A percentile compares a stretch with the other conserved stretches of the same genome.
phyloP scores from a whole-genome alignment of 2,113 vertebrate species.

The Labrus mixtus region DNA sequence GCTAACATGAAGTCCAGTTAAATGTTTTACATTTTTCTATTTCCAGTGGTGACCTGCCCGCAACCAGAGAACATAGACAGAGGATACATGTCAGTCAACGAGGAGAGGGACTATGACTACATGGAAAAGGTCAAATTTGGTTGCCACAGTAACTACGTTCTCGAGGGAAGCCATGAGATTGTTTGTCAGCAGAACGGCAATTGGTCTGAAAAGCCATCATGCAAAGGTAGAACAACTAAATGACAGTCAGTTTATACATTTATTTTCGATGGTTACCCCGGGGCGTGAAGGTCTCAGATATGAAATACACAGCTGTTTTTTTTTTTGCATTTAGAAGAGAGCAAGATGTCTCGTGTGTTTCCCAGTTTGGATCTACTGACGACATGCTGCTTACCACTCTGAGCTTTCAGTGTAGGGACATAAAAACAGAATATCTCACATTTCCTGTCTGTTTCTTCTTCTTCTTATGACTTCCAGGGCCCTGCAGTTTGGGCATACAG shows the following conservation, averaged over 20 bases:
- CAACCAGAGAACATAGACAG: conserved; percentile 58
- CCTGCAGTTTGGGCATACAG: conserved; percentile 53
- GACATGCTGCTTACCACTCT: neutral
- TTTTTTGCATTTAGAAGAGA: no score
- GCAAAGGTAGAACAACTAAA: conserved; percentile 59
- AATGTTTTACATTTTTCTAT: neutral
- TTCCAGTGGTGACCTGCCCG: conserved; percentile 72
- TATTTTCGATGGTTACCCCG: no score
- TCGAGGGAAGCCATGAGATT: conserved; percentile 53
- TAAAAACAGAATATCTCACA: neutral
- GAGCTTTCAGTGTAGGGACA: neutral
- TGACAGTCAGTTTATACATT: neutral
- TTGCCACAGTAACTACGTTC: conserved; percentile 52
- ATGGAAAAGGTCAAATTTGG: conserved; percentile 68
- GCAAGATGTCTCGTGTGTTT: no score
- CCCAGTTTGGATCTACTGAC: neutral
- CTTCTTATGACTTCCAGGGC: conserved; percentile 44
- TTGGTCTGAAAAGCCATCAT: conserved; percentile 77
- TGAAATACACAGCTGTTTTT: no score
- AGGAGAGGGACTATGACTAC: conserved; percentile 33
- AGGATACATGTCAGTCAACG: conserved; percentile 56
- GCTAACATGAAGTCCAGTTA: no score
- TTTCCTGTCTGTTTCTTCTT: neutral
- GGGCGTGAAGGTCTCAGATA: no score
- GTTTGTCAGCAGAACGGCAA: conserved; percentile 64